Evolutionary conservation across 2,113 vertebrate genomes (phyloP), one percentile per base, ranked within the genome.

Genomic region (Serinus canaria): DNA sequence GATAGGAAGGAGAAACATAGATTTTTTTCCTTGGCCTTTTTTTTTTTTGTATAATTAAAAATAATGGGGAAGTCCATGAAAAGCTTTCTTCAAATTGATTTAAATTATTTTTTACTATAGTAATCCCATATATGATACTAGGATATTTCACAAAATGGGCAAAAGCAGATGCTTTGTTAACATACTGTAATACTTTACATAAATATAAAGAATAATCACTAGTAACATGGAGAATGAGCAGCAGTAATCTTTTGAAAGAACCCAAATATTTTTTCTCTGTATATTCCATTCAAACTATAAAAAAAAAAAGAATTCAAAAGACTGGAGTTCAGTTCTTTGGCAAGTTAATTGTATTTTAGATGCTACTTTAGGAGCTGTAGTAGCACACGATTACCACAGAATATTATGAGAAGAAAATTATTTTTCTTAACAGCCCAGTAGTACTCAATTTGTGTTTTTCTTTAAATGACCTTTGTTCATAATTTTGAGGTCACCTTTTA

Each of bases 401-500:
- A 82, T 74, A 78, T 46, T 93, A 64, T 44, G 39, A 81, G 78
- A 85, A 74, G 47, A 81, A 90, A 94, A 90, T 75, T 15, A 64
- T 47, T 78, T 20, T 70, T 88, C 75, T 75, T 91, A 88, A 76
- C 28, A 94, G 83, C 25, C 24, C 83, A 37, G 19, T 37, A 84
- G 77, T 93, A 62, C 30, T 80, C 91, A 85, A 92, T 93, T 80
- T 80, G 18, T 87, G 52, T 84, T 89, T 90, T 84, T 52, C 55
- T 91, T 88, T 91, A 88, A 70, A 52, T 94, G 35, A 47, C 58
- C 64, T 74, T 90, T 82, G 9, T 44, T 92, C 37, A 62, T 69
- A 70, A 47, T 92, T 96, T 90, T 86, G 69, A 91, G 58, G 70
- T 96, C 75, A 88, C 30, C 33, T 77, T n/a, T 84, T 95, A 60